Conservation (phyloP, 2,113 vertebrate species). For the Marcusenius ussheri region DNA sequence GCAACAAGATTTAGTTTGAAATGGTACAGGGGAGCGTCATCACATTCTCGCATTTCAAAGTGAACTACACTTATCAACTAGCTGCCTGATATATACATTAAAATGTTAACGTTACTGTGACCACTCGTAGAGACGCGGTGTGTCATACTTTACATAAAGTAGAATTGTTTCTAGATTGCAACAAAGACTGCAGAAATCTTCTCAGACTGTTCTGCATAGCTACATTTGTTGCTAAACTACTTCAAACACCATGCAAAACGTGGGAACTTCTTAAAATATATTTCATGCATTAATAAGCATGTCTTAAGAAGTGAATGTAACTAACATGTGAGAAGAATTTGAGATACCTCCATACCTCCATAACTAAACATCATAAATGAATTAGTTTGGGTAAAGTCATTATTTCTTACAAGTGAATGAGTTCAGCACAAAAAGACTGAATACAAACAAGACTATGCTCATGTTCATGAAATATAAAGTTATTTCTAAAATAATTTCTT, state of each 20-base stretch:
- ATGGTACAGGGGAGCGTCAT: neutral
- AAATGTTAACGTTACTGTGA: neutral
- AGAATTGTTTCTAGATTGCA: neutral
- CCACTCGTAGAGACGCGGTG: neutral
- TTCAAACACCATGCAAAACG: neutral
- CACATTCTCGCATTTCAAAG: neutral
- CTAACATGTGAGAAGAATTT: neutral
- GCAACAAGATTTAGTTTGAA: neutral
- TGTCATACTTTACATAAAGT: neutral
- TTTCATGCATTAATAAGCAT: neutral
- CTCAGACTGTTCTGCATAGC: neutral
- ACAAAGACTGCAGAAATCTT: neutral
- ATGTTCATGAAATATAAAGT: neutral
- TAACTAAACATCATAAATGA: neutral
- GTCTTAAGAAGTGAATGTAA: neutral
- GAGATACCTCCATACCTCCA: neutral
- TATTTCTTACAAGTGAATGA: neutral
- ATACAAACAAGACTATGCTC: neutral
- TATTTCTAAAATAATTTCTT: neutral
- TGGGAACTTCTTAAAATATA: neutral
- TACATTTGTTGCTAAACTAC: neutral
- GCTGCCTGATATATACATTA: neutral
- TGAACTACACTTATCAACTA: neutral
- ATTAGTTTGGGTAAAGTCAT: neutral
- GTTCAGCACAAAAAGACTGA: neutral